A percentile compares a stretch with the other conserved stretches of the same genome.
phyloP scores from a whole-genome alignment of 1,140 invertebrate genomes.

The Drosophila dunni region DNA sequence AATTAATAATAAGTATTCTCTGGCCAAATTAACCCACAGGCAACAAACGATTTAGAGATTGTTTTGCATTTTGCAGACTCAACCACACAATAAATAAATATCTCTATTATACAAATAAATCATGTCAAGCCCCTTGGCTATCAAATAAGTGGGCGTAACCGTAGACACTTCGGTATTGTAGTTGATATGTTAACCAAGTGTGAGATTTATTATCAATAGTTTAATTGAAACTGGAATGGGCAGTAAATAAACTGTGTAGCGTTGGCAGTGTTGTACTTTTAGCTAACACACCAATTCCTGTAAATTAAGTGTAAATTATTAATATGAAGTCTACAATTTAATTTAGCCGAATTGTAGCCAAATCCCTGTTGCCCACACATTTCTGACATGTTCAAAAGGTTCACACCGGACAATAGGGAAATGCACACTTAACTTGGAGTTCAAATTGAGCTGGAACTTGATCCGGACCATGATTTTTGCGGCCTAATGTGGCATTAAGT shows the following conservation, averaged over 20 bases:
- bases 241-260: not conserved
- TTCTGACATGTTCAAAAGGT: conserved; percentile 33
- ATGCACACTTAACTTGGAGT: conserved; percentile 30
- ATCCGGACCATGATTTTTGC: conserved; percentile 34
- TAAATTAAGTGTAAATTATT: conserved; percentile 52
- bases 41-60: not conserved
- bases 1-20: not conserved
- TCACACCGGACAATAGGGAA: conserved; percentile 34
- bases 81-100: conserved; percentile 3
- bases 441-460: conserved; percentile 19
- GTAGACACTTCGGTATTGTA: too few relatives aligned
- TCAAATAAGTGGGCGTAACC: not conserved
- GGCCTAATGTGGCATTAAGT: conserved; percentile 63
- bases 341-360: conserved; percentile 46
- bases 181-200: too few relatives aligned
- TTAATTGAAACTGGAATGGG: too few relatives aligned
- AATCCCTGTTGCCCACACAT: conserved; percentile 3
- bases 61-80: not conserved
- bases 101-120: conserved; percentile 1
- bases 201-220: too few relatives aligned
- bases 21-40: not conserved
- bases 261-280: not conserved
- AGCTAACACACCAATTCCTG: not conserved
- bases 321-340: conserved; percentile 53
- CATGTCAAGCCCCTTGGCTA: not conserved